Base-by-base conservation (phyloP, 2,113 vertebrate genomes). In the Brachyhypopomus gauderio region DNA sequence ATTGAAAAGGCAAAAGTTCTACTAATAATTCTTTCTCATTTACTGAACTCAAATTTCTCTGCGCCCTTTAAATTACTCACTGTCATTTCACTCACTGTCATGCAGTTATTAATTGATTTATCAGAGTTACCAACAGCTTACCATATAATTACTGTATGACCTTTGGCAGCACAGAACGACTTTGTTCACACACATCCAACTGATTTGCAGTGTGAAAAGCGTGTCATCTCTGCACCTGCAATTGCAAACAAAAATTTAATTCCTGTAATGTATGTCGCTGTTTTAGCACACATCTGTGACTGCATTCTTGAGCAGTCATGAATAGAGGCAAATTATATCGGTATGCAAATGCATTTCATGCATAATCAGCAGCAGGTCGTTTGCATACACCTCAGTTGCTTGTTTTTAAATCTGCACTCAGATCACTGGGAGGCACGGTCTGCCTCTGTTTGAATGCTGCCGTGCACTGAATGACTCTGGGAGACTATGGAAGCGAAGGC, bases 161-260 rank as follows among this genome's bases (percentile, higher is more conserved):
- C 30, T 72, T 27, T 56, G 45, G 62, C 52, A 19, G 7, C 25
- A 23, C 58, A 30, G 27, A 66, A 19, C 17, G 73, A 16, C 48
- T 69, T 58, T 58, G 30, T 11, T 56, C 55, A 56, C 30, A 56
- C 25, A n/a, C 19, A 12, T 63, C 27, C 27, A 59, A 2, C 27
- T 56, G 22, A 23, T 48, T 56, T 22, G 19, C 41, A 27, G 25
- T 23, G 25, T 60, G 41, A 62, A 62, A 72, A 66, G 16, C 6
- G 70, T 62, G 34, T 73, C 45, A 41, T 60, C 38, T 25, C 36
- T 38, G 3, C 63, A 79, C 67, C 66, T 72, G 59, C 58, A 72
- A 52, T 80, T 66, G 45, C 23, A 77, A 79, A 84, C 36, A 56
- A 58, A 78, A 14, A 27, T 58, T 70, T 80, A 80, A 83, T 77